Evolutionary conservation across 2,888 invertebrate species (phyloP).

Genomic region (Andrena praecox): DNA sequence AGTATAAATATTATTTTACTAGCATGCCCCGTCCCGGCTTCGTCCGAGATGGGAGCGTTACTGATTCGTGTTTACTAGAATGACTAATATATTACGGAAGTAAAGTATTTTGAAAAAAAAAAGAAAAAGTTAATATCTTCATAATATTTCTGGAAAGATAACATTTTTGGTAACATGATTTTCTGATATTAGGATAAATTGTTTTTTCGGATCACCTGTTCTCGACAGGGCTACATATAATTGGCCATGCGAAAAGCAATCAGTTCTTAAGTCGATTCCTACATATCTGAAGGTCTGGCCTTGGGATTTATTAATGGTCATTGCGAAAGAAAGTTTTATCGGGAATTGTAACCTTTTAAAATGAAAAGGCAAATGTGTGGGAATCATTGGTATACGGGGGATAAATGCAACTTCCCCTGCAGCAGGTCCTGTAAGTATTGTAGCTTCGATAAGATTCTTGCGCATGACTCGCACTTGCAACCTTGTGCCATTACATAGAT

Average conservation of each 20-base stretch:
- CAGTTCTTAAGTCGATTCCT: neutral
- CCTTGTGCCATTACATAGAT: neutral
- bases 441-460: neutral
- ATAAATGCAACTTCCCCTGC: neutral
- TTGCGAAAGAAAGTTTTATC: conserved; percentile 3
- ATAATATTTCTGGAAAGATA: conserved; percentile 1
- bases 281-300: neutral
- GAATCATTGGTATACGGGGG: neutral
- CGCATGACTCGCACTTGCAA: neutral
- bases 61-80: too few relatives aligned
- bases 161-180: neutral
- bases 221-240: conserved; percentile 4
- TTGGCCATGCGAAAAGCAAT: conserved; percentile 5
- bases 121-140: too few relatives aligned
- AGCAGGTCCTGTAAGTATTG: neutral
- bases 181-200: neutral
- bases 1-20: too few relatives aligned
- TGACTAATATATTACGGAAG: too few relatives aligned
- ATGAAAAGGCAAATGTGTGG: too few relatives aligned
- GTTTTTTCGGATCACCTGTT: neutral
- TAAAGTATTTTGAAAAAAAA: too few relatives aligned
- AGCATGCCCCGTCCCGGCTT: too few relatives aligned
- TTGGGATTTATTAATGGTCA: conserved; percentile 8
- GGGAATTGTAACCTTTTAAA: conserved; percentile 6
- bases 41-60: too few relatives aligned